A percentile compares a stretch with the other conserved stretches of the same genome.
phyloP scores from a whole-genome alignment of 2,888 invertebrate genomes.

The Platerodrilus igneus region DNA sequence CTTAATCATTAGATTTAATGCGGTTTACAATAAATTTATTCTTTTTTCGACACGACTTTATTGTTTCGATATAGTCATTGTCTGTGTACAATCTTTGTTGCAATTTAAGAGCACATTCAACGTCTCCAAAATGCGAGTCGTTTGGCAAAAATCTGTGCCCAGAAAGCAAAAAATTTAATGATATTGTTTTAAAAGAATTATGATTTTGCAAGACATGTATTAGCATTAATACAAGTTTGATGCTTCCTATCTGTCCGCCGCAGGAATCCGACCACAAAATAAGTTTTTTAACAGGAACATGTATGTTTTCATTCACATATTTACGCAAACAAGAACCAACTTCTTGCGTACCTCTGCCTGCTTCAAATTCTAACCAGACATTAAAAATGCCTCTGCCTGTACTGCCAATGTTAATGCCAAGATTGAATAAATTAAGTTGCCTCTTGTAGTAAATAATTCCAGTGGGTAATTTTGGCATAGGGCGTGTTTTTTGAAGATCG shows the following conservation, averaged over 20 bases:
- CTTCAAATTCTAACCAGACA: constrained; percentile 30
- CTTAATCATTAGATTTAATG: constrained; percentile 17
- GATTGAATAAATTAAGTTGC: constrained; percentile 28
- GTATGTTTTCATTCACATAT: too few relatives aligned
- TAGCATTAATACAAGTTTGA: constrained; percentile 27
- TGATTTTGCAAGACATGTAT: constrained; percentile 22
- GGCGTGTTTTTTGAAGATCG: constrained; percentile 22
- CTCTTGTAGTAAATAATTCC: constrained; percentile 29
- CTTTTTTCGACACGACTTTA: constrained; percentile 27
- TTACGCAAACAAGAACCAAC: constrained; percentile 27
- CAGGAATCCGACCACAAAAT: constrained; percentile 31
- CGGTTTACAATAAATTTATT: constrained; percentile 22
- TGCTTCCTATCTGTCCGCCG: constrained; percentile 30
- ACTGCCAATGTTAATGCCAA: constrained; percentile 27
- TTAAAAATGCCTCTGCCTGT: constrained; percentile 22
- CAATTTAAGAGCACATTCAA: constrained; percentile 27
- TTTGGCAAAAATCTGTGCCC: constrained; percentile 31
- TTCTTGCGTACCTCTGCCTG: constrained; percentile 31
- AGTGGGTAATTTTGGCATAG: constrained; percentile 26
- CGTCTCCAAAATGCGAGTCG: constrained; percentile 29
- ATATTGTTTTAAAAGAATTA: constrained; percentile 18
- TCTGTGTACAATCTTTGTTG: constrained; percentile 25
- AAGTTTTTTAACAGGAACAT: too few relatives aligned
- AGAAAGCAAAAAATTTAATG: constrained; percentile 25
- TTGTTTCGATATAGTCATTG: constrained; percentile 26